Evolutionary conservation across 2,113 vertebrate genomes (phyloP).

Genomic region (Chamaetylas fuelleborni): DNA sequence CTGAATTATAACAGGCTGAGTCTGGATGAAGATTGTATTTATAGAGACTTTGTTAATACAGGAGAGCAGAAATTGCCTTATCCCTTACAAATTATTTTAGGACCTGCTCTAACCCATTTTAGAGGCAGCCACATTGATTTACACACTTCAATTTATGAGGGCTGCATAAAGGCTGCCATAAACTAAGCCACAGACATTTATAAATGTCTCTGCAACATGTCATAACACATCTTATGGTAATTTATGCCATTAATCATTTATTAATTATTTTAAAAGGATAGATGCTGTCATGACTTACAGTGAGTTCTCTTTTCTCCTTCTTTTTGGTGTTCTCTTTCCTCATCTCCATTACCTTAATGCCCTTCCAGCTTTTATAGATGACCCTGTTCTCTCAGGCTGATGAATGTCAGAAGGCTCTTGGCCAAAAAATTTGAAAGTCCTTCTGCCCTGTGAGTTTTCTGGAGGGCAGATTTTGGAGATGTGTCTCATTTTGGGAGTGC

Average conservation of each 20-base stretch:
- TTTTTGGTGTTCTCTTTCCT: background rate
- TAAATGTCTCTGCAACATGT: slow-evolving; percentile 66
- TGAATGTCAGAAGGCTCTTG: background rate
- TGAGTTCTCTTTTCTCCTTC: background rate
- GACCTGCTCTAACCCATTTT: background rate
- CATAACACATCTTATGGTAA: slow-evolving; percentile 62
- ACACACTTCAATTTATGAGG: slow-evolving; percentile 53
- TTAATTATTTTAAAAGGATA: slow-evolving; percentile 44
- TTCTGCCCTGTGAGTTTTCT: background rate
- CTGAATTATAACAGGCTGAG: background rate
- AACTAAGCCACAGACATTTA: slow-evolving; percentile 55
- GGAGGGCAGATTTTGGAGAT: background rate
- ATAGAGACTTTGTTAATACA: slow-evolving; percentile 61
- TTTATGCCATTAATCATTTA: slow-evolving; percentile 52
- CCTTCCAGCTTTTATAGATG: background rate
- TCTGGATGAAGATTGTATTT: background rate
- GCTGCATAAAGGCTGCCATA: slow-evolving; percentile 49
- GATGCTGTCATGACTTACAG: background rate
- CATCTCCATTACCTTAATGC: background rate
- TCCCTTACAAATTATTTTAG: slow-evolving; percentile 40
- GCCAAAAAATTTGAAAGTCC: background rate
- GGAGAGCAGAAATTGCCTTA: slow-evolving; percentile 28
- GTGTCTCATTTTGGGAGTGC: fast-evolving
- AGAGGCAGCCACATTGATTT: slow-evolving; percentile 61
- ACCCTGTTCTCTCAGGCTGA: background rate